A percentile compares a stretch with the other conserved stretches of the same genome.
phyloP scores from a whole-genome alignment of 2,113 vertebrate species.

The Aldabrachelys gigantea region DNA sequence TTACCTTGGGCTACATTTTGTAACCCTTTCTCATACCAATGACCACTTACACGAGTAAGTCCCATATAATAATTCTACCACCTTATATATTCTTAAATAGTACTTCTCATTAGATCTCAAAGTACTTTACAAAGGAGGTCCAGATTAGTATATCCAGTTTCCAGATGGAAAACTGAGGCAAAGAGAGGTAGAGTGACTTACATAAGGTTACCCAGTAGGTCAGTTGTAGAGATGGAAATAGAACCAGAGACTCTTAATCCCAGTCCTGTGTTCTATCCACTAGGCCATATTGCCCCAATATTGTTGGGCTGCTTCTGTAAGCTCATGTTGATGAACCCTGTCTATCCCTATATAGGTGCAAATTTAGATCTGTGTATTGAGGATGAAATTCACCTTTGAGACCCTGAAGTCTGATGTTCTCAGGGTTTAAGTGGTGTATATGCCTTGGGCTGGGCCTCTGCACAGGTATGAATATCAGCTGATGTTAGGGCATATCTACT shows the following conservation, averaged over 20 bases:
- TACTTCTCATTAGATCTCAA: neutral
- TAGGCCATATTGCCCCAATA: neutral
- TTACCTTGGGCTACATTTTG: neutral
- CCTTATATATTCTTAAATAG: neutral
- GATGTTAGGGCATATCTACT: neutral
- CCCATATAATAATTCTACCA: neutral
- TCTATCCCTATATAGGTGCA: neutral
- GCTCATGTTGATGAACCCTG: neutral
- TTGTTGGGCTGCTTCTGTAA: neutral
- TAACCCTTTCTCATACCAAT: neutral
- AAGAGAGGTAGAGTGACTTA: neutral
- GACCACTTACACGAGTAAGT: neutral
- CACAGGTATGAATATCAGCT: neutral
- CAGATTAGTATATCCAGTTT: neutral
- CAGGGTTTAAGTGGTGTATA: neutral
- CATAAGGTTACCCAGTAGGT: neutral
- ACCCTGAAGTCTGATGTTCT: neutral
- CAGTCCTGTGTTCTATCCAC: neutral
- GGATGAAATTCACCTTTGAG: neutral
- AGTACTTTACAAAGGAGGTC: neutral
- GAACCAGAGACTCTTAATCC: neutral
- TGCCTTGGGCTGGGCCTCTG: neutral
- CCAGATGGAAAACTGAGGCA: neutral
- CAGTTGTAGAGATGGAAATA: neutral
- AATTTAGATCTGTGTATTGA: neutral